Base-by-base conservation (phyloP, 2,888 invertebrate genomes). In the Tromatobia lineatoria region DNA sequence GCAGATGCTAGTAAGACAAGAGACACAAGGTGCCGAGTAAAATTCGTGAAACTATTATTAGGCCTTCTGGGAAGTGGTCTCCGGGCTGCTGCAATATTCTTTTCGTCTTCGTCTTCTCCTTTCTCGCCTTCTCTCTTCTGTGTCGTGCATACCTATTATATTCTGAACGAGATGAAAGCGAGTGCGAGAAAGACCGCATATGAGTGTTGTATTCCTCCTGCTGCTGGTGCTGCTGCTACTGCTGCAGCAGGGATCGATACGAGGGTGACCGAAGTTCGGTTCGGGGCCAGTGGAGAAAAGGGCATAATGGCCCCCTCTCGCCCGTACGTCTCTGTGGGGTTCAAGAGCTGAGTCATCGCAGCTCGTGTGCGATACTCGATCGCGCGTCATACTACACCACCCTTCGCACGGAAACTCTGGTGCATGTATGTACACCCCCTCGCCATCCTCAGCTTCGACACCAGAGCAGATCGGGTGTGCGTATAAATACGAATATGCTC, bases 261-360 rank as follows among this genome's bases (percentile, higher is more conserved):
- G 78, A 82, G 81, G 71, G 84, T 81, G 82, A 83, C 83, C 80
- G 82, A 66, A 81, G 79, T 83, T 82, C 76, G 85, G 88, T 88
- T 88, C 83, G 85, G 66, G 82, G 85, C 85, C 80, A 85, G 85
- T 78, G 82, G 83, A 85, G 85, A 87, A 88, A 90, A 89, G 89
- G 87, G 87, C 82, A 88, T 88, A 89, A 89, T 90, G 88, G 88
- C 82, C 86, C 87, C 87, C 85, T 81, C 83, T 86, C 85, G 87
- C 76, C 70, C 61, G 77, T 76, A 71, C 76, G 70, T 76, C 77
- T 69, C 78, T 54, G 71, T 54, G 85, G 87, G 88, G 89, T 88
- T 88, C 84, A 88, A 83, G 85, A 89, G 91, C 91, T 91, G 91
- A 91, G 91, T 91, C 91, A 91, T 91, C 91, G 90, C 52, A 75